phyloP scores from a whole-genome alignment of 2,797 vertebrate genomes.

The Danio aesculapii region DNA sequence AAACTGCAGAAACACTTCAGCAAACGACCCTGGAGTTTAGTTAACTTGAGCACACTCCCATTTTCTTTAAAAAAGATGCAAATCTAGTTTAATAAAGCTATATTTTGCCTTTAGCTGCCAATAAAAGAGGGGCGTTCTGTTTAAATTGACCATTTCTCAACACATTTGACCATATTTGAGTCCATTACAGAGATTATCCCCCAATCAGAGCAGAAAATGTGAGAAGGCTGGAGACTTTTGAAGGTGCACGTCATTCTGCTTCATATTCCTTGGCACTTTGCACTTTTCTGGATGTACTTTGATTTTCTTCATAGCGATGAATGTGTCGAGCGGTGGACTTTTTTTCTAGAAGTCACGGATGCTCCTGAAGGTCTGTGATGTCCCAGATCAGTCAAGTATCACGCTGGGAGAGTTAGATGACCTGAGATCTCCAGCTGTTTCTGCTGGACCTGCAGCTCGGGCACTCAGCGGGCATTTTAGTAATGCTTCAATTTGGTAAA shows the following conservation, averaged over 20 bases:
- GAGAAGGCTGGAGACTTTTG: neutral
- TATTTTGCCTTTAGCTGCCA: neutral
- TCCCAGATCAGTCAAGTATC: neutral
- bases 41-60: neutral
- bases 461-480: no score
- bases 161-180: neutral
- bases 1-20: no score
- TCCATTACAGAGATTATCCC: neutral
- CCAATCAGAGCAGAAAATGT: conserved; percentile 27
- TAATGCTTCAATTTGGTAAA: no score
- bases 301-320: neutral
- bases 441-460: no score
- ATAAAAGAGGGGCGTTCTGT: neutral
- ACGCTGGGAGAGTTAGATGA: neutral
- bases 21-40: no score
- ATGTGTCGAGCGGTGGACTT: neutral
- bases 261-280: neutral
- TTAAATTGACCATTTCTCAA: neutral
- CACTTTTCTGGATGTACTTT: conserved; percentile 11
- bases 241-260: neutral
- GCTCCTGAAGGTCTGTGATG: conserved; percentile 28
- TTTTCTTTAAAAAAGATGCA: neutral
- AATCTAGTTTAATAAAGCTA: conserved; percentile 3
- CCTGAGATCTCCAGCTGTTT: no score
- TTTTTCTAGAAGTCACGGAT: neutral